phyloP scores from a whole-genome alignment of 2,113 vertebrate genomes.

The Mustela nigripes region DNA sequence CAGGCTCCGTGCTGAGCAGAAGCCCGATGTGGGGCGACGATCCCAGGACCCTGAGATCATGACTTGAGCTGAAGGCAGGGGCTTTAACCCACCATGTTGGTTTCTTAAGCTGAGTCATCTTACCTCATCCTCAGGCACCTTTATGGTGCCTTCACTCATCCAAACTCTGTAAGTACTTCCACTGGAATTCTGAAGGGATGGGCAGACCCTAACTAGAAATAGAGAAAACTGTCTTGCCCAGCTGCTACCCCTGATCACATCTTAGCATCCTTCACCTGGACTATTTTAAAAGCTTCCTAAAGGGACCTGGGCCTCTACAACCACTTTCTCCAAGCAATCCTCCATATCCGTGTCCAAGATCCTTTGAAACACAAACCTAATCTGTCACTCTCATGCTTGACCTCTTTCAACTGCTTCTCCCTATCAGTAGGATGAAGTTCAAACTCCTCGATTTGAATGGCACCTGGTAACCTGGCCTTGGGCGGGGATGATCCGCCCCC shows the following conservation, averaged over 20 bases:
- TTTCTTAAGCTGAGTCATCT: slow-evolving; percentile 40
- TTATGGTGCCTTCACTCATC: neutral
- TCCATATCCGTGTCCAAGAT: slow-evolving; percentile 28
- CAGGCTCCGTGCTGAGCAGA: too few species aligned
- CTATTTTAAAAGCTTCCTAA: slow-evolving; percentile 10
- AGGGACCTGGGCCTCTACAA: neutral
- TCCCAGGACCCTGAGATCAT: too few species aligned
- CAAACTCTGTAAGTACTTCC: neutral
- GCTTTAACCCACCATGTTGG: neutral
- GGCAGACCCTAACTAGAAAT: neutral
- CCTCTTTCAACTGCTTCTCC: neutral
- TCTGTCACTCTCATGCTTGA: neutral
- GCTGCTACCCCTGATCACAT: neutral
- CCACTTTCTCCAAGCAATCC: neutral
- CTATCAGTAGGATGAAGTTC: neutral
- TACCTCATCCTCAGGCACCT: neutral
- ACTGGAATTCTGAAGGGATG: neutral
- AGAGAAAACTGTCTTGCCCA: neutral
- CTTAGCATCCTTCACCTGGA: neutral
- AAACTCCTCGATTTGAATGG: neutral
- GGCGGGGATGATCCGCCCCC: neutral
- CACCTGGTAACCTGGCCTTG: neutral
- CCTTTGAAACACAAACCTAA: slow-evolving; percentile 18
- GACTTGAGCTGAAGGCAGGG: too few species aligned
- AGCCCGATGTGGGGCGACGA: too few species aligned